phyloP scores from a whole-genome alignment of 2,888 invertebrate genomes.

The Diarsia brunnea region DNA sequence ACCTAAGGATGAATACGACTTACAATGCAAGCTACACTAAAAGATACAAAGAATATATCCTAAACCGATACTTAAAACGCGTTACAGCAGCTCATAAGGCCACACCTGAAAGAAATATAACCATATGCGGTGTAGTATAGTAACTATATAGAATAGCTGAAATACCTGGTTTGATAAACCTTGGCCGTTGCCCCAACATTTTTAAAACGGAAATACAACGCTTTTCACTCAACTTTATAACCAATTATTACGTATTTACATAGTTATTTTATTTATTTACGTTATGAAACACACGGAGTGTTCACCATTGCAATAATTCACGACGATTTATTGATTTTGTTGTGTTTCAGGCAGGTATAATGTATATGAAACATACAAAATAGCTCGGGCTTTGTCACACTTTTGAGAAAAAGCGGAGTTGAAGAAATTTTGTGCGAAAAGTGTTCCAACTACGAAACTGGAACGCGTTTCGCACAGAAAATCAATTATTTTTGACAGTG shows the following conservation, averaged over 20 bases:
- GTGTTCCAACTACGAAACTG: neutral
- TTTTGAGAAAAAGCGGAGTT: neutral
- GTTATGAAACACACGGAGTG: neutral
- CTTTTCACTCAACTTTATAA: conserved; percentile 2
- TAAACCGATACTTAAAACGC: neutral
- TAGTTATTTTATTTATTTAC: conserved; percentile 48
- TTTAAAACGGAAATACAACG: conserved; percentile 21
- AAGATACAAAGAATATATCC: neutral
- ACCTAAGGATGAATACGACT: neutral
- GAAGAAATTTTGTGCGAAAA: neutral
- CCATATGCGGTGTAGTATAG: conserved; percentile 13
- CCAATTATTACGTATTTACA: conserved; percentile 18
- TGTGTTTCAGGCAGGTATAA: neutral
- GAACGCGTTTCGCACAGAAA: conserved; percentile 6
- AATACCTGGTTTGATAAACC: conserved; percentile 84
- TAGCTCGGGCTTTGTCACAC: neutral
- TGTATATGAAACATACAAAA: neutral
- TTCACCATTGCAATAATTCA: conserved; percentile 6
- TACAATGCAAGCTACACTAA: neutral
- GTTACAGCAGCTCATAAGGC: neutral
- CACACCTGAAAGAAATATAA: neutral
- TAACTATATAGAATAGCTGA: conserved; percentile 23
- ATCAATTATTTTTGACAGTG: conserved; percentile 16
- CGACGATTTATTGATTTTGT: conserved; percentile 35
- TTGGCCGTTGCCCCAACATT: conserved; percentile 79